These are phyloP conservation scores for Chelon labrosus DNA, from an alignment of 2,797 vertebrate genomes.

Conservation along the genomic window DNA sequence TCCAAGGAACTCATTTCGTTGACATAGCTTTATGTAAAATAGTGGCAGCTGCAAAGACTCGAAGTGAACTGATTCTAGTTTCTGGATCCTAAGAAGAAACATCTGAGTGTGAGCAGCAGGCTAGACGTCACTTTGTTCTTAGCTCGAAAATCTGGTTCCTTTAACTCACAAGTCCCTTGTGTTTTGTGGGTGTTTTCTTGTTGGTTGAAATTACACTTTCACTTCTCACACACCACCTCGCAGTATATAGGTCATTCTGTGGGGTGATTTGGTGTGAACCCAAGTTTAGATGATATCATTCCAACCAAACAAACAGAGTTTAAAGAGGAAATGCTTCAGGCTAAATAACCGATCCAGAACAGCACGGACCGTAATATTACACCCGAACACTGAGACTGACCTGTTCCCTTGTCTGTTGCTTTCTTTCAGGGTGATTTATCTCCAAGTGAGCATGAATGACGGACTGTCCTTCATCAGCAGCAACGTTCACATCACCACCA, in stretches of 20 bases:
- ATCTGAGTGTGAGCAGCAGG: background rate
- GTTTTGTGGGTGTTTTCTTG: constrained; percentile 26
- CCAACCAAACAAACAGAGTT: constrained; percentile 9
- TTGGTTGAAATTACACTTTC: constrained; percentile 28
- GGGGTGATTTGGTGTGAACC: constrained; percentile 29
- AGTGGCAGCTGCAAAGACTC: background rate
- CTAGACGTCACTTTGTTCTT: background rate
- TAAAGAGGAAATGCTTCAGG: constrained; percentile 25
- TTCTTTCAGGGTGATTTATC: constrained; percentile 89
- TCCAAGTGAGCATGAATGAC: constrained; percentile 95
- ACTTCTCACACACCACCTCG: constrained; percentile 21
- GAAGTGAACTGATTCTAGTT: background rate
- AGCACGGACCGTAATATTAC: background rate
- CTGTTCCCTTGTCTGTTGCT: constrained; percentile 48
- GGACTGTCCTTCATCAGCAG: constrained; percentile 94
- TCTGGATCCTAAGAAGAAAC: constrained; percentile 1
- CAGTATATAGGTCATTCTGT: background rate
- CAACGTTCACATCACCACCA: constrained; percentile 91
- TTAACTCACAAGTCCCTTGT: background rate
- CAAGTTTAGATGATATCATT: constrained; percentile 49
- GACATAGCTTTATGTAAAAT: background rate
- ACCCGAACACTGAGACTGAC: background rate
- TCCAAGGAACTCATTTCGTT: background rate
- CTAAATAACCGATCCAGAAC: constrained; percentile 19
- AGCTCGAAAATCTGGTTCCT: constrained; percentile 3